Percentiles rank a stretch among this genome's conserved stretches.
phyloP scores from a whole-genome alignment of 1,140 invertebrate genomes.

The Ephestia elutella region DNA sequence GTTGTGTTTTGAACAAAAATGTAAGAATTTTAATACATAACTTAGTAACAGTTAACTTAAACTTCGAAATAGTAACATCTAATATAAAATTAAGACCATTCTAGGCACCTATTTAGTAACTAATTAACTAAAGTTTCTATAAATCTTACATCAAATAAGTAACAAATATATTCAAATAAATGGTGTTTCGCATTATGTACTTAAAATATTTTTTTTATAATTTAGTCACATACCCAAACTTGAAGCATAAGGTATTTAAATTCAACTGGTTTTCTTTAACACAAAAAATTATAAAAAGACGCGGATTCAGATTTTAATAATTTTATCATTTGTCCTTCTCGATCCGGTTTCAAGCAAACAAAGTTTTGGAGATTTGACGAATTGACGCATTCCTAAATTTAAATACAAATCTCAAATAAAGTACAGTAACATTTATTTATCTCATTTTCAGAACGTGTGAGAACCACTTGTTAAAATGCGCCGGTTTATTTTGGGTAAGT shows the following conservation, averaged over 20 bases:
- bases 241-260: not conserved
- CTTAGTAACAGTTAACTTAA: no score
- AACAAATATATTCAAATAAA: no score
- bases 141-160: no score
- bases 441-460: not conserved
- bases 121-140: no score
- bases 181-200: no score
- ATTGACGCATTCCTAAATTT: not conserved
- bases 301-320: not conserved
- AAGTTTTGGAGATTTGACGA: not conserved
- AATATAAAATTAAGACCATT: no score
- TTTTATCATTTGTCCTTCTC: constrained; percentile 2
- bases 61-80: no score
- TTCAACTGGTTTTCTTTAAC: not conserved
- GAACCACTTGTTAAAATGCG: constrained; percentile 17
- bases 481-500: constrained; percentile 21
- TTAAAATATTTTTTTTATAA: no score
- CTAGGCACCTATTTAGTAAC: no score
- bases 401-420: not conserved
- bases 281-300: not conserved
- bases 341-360: not conserved
- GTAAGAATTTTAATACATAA: no score
- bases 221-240: no score
- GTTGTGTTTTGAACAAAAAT: no score
- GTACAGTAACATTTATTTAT: not conserved